Base-by-base conservation (phyloP, 2,113 vertebrate genomes). In the Nerophis lumbriciformis region DNA sequence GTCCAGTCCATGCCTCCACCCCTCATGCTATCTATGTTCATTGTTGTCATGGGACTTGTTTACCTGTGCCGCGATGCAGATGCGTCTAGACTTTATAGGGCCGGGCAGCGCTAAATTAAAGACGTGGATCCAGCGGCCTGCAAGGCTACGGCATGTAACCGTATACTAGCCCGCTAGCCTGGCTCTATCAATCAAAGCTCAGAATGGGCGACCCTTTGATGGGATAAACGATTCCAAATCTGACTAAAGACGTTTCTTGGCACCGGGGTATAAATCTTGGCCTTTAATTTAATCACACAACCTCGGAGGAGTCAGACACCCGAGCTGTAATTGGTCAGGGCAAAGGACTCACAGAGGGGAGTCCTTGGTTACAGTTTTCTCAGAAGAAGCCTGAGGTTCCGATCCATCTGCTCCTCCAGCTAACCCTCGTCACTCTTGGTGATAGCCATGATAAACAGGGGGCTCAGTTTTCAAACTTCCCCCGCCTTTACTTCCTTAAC, bases 161-260 rank as follows among this genome's bases (percentile, higher is more conserved):
- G 37, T 79, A 83, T 69, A 75, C 76, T 69, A 58, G 64, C 56
- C 50, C 35, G n/a, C 63, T 53, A 73, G 68, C 62, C 50, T 4
- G 62, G 21, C 52, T 74, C 77, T 59, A 86, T 85, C 82, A 79
- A 83, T 86, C 83, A 86, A 65, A 66, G 63, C 65, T 19, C 58
- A 64, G 38, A 65, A 70, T 74, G 53, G 68, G 61, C 8, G 69
- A 70, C 73, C 69, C 69, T 84, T 66, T 84, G 81, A 85, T 76
- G 71, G 83, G 83, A 84, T 85, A 88, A 88, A 85, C 79, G 75
- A 82, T 79, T 83, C 63, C 71, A 82, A 87, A 84, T 83, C 72
- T 75, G 57, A 80, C 81, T 80, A 76, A 83, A 83, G 81, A 79
- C 54, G 38, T 75, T 81, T 68, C 73, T 63, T 84, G 80, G 72